Evolutionary conservation across 1,140 invertebrate genomes (phyloP).

Genomic region (Trichonephila clavata): DNA sequence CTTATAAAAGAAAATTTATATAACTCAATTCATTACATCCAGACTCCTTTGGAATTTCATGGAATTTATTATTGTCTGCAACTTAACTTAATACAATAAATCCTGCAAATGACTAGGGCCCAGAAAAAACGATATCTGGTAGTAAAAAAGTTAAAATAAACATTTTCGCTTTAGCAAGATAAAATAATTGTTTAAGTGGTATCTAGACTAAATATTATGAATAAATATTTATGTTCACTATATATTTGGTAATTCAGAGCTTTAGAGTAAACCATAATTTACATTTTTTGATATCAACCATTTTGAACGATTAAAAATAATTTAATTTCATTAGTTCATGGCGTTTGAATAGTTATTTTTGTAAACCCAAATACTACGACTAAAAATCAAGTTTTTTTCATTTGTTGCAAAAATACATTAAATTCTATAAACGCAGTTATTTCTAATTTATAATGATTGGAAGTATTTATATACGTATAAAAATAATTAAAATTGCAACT

Average conservation of each 20-base stretch:
- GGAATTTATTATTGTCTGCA: not conserved
- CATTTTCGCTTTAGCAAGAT: not conserved
- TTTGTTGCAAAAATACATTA: too few species aligned
- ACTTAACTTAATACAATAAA: not conserved
- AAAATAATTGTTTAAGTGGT: not conserved
- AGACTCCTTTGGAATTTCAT: not conserved
- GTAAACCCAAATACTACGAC: too few species aligned
- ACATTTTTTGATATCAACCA: not conserved
- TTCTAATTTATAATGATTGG: too few species aligned
- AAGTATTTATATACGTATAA: too few species aligned
- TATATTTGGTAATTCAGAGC: too few species aligned
- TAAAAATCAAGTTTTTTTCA: too few species aligned
- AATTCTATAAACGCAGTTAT: too few species aligned
- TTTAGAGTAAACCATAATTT: too few species aligned
- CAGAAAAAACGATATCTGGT: not conserved
- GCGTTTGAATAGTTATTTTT: too few species aligned
- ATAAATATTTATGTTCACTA: not conserved
- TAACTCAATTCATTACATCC: not conserved
- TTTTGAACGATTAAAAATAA: too few species aligned
- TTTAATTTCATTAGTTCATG: too few species aligned
- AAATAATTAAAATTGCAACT: too few species aligned
- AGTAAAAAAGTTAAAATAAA: not conserved
- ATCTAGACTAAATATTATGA: not conserved
- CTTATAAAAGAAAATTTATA: not conserved
- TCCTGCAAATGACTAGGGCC: not conserved